Conservation (phyloP, 2,888 invertebrate genomes). For the Tiliacea aurago region DNA sequence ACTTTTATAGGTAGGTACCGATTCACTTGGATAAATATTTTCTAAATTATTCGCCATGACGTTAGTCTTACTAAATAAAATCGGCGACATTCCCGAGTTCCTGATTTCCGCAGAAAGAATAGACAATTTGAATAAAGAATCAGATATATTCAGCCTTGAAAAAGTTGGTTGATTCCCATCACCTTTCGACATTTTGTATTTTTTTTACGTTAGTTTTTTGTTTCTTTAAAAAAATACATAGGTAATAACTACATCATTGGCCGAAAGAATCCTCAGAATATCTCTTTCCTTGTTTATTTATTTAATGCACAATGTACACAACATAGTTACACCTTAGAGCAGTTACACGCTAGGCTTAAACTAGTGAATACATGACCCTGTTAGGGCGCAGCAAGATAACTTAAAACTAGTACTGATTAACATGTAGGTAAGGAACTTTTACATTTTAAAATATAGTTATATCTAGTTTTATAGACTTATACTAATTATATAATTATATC, state of each 20-base stretch:
- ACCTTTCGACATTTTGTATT: not conserved
- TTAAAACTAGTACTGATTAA: no score
- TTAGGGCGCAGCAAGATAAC: no score
- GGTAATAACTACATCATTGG: not conserved
- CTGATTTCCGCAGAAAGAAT: conserved; percentile 10
- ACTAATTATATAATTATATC: no score
- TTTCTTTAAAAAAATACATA: no score
- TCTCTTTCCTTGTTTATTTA: conserved; percentile 14
- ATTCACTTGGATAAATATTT: not conserved
- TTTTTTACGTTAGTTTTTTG: not conserved
- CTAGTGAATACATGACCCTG: no score
- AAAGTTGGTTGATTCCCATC: not conserved
- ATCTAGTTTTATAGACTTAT: no score
- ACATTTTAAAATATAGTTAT: no score
- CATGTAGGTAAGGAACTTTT: no score
- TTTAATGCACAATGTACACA: no score
- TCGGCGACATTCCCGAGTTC: not conserved
- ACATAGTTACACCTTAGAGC: no score
- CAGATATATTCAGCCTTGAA: conserved; percentile 4
- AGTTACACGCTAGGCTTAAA: no score
- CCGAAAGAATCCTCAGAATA: not conserved
- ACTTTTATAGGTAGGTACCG: not conserved
- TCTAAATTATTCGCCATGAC: not conserved
- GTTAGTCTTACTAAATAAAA: not conserved
- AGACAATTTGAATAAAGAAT: conserved; percentile 21